Evolutionary conservation across 2,888 invertebrate genomes (phyloP).

Genomic region (Dioctria linearis): DNA sequence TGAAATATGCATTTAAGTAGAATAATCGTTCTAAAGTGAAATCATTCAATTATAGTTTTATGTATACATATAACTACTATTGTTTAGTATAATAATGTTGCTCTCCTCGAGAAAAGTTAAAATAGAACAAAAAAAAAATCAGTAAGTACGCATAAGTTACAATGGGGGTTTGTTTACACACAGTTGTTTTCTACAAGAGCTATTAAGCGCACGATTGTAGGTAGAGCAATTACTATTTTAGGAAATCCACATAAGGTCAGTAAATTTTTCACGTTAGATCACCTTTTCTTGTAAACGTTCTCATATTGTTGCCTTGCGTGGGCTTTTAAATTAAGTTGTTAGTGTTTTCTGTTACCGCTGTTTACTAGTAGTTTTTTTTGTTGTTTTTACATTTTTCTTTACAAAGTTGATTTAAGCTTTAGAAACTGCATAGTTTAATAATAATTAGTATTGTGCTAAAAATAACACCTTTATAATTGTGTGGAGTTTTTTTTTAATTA

Average conservation of each 20-base stretch:
- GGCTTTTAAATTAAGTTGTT: neutral
- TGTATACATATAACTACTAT: neutral
- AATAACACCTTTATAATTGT: neutral
- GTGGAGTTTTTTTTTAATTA: neutral
- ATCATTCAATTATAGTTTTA: no score
- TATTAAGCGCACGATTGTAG: conserved; percentile 2
- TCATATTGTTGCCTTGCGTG: neutral
- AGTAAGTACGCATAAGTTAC: neutral
- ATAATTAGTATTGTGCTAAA: neutral
- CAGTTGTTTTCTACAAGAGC: neutral
- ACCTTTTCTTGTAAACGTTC: conserved; percentile 4
- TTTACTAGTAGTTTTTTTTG: neutral
- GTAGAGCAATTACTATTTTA: conserved; percentile 1
- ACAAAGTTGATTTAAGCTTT: neutral
- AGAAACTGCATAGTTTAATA: neutral
- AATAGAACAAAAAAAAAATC: neutral
- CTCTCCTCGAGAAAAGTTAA: neutral
- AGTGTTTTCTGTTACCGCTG: neutral
- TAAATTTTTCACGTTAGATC: conserved; percentile 24
- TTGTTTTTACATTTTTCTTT: neutral
- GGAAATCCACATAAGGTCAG: conserved; percentile 16
- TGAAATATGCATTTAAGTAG: no score
- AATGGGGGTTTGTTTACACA: conserved; percentile 15
- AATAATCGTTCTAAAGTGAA: no score
- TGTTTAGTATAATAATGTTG: neutral